phyloP scores from a whole-genome alignment of 2,888 invertebrate species.

The Parnassius orleans region DNA sequence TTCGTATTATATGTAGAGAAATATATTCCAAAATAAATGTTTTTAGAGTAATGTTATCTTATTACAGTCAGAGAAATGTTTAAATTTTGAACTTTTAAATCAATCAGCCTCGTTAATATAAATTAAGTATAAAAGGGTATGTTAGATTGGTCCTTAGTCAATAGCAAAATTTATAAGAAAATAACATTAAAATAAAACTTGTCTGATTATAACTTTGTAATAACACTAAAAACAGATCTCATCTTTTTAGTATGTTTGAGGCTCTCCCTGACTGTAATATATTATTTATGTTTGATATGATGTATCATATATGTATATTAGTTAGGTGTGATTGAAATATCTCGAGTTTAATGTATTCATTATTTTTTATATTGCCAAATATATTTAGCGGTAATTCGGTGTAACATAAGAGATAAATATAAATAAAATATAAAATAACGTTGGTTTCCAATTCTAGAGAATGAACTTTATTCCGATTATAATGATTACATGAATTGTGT shows the following conservation, averaged over 20 bases:
- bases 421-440: constrained; percentile 66
- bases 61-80: constrained; percentile 51
- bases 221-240: too few relatives aligned
- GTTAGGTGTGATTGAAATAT: constrained; percentile 65
- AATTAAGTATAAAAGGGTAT: not conserved
- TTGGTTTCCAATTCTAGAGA: constrained; percentile 64
- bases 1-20: constrained; percentile 12
- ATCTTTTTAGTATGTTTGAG: too few relatives aligned
- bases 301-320: constrained; percentile 49
- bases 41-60: constrained; percentile 35
- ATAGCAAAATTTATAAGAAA: not conserved
- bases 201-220: constrained; percentile 23
- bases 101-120: not conserved
- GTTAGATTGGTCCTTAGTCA: not conserved
- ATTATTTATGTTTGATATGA: constrained; percentile 34
- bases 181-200: not conserved
- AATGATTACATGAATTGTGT: constrained; percentile 35
- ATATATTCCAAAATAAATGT: constrained; percentile 50
- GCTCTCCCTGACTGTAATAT: constrained; percentile 48
- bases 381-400: constrained; percentile 74
- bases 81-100: not conserved
- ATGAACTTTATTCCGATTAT: constrained; percentile 44
- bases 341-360: constrained; percentile 74
- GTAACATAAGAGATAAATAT: constrained; percentile 64
- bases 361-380: constrained; percentile 80